A percentile compares a stretch with the other conserved stretches of the same genome.
Evolutionary conservation across 1,140 invertebrate species (phyloP).

Genomic region (Halesus radiatus): DNA sequence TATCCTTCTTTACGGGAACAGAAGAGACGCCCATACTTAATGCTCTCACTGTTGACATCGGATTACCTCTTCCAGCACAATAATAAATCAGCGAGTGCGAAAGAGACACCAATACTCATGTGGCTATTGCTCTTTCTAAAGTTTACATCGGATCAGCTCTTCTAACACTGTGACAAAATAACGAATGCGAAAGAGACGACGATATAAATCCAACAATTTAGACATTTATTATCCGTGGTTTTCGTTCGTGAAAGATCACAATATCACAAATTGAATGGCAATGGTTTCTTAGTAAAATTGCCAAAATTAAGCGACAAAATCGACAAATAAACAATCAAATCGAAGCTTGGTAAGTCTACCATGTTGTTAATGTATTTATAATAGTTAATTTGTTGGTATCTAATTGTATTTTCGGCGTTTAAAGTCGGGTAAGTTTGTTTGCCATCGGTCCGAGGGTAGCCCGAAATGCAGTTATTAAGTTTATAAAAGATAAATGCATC

Average conservation of each 20-base stretch:
- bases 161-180: neutral
- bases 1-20: neutral
- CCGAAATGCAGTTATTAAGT: slow-evolving; percentile 42
- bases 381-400: neutral
- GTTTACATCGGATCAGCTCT: slow-evolving; percentile 18
- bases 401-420: neutral
- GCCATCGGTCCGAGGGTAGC: slow-evolving; percentile 27
- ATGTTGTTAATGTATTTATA: neutral
- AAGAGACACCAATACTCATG: neutral
- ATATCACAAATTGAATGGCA: slow-evolving; percentile 31
- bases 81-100: neutral
- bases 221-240: slow-evolving; percentile 43
- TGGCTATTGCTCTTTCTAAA: slow-evolving; percentile 7
- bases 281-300: slow-evolving; percentile 39
- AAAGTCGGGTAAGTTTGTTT: slow-evolving; percentile 26
- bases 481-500: slow-evolving; percentile 44
- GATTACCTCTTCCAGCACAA: neutral
- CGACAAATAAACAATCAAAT: slow-evolving; percentile 25
- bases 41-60: slow-evolving; percentile 9
- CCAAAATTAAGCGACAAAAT: slow-evolving; percentile 19
- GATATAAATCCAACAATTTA: slow-evolving; percentile 28
- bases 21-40: neutral
- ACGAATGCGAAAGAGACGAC: slow-evolving; percentile 12
- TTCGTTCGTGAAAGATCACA: slow-evolving; percentile 28
- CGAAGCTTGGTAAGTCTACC: neutral